Conservation (phyloP, 1,140 invertebrate genomes). For the Eueides isabella region DNA sequence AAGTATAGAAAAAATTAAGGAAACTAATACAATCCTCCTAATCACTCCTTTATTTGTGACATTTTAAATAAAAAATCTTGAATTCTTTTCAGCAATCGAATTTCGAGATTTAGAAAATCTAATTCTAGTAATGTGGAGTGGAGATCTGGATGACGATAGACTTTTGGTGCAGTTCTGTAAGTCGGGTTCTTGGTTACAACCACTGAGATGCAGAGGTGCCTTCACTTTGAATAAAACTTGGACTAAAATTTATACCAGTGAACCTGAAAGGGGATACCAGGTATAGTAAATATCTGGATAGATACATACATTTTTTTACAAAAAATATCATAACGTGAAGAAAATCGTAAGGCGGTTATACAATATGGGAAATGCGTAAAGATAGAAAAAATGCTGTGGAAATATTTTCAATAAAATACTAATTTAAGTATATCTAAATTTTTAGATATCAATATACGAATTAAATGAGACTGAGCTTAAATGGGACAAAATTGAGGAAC, state of each 20-base stretch:
- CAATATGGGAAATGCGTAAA: no score
- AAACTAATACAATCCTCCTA: no score
- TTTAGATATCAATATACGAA: slow-evolving; percentile 71
- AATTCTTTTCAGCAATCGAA: slow-evolving; percentile 85
- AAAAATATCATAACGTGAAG: no score
- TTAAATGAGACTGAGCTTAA: slow-evolving; percentile 78
- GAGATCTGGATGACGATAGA: slow-evolving; percentile 88
- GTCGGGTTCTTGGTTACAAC: slow-evolving; percentile 83
- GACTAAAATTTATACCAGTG: slow-evolving; percentile 68
- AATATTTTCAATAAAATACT: background rate
- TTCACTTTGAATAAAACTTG: slow-evolving; percentile 78
- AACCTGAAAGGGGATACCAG: slow-evolving; percentile 72
- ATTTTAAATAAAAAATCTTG: no score
- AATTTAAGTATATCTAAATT: background rate
- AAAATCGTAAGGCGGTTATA: no score
- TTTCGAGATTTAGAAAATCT: slow-evolving; percentile 88
- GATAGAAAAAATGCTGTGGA: background rate
- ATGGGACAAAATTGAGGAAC: slow-evolving; percentile 84
- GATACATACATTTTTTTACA: no score
- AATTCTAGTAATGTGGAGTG: slow-evolving; percentile 90
- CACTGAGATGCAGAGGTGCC: slow-evolving; percentile 88
- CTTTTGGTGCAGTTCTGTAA: slow-evolving; percentile 86
- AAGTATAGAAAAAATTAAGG: no score
- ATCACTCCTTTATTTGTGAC: no score
- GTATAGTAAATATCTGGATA: slow-evolving; percentile 37